Evolutionary conservation across 1,140 invertebrate genomes (phyloP).

Genomic region (Thrips palmi): DNA sequence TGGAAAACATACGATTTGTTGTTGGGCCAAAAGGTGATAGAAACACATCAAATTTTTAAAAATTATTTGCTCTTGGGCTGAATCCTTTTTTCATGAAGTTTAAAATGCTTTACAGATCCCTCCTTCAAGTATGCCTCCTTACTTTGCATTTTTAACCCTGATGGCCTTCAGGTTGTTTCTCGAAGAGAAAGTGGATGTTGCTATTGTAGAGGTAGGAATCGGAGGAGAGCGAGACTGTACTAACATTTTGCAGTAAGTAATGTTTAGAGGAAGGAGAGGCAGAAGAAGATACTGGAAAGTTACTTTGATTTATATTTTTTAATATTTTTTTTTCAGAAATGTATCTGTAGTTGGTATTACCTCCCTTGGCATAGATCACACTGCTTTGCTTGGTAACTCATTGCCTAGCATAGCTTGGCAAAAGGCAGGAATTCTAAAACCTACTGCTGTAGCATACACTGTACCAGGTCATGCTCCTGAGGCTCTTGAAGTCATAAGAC

Average conservation of each 20-base stretch:
- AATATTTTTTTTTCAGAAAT: constrained; percentile 27
- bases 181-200: constrained; percentile 75
- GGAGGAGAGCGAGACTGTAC: constrained; percentile 90
- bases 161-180: constrained; percentile 82
- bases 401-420: constrained; percentile 80
- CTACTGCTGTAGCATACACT: constrained; percentile 48
- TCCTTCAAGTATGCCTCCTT: constrained; percentile 86
- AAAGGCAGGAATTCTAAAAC: constrained; percentile 93
- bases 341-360: constrained; percentile 77
- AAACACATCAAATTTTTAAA: constrained; percentile 1
- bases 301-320: constrained; percentile 4
- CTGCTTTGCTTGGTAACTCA: constrained; percentile 60
- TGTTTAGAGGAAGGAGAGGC: too few relatives aligned
- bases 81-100: constrained; percentile 26
- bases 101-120: too few relatives aligned
- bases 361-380: constrained; percentile 85
- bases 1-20: constrained; percentile 60
- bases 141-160: constrained; percentile 88
- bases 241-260: constrained; percentile 61
- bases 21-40: constrained; percentile 22
- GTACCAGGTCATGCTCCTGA: constrained; percentile 38
- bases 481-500: constrained; percentile 49
- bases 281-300: too few relatives aligned
- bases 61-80: neutral
- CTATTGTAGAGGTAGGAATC: constrained; percentile 92